Percentiles rank a stretch among this genome's conserved stretches.
Conservation (phyloP, 2,888 invertebrate species). For the Sphinx pinastri region DNA sequence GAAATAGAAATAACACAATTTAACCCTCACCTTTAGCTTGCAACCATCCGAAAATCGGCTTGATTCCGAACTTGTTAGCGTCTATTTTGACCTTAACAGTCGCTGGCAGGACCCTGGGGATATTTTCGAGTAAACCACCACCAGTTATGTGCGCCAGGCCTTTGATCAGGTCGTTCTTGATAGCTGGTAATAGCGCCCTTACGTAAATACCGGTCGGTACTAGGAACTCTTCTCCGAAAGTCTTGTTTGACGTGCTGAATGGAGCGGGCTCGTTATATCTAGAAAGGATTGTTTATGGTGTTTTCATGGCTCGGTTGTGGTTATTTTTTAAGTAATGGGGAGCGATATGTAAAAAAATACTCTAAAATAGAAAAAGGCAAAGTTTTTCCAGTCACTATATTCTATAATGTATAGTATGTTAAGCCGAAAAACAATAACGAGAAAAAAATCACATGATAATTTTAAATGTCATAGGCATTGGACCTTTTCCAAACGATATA, state of each 20-base stretch:
- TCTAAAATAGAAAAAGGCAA: no score
- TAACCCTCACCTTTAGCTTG: constrained; percentile 85
- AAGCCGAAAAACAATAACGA: no score
- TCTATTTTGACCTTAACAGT: constrained; percentile 87
- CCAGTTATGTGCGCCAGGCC: constrained; percentile 97
- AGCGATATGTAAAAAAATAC: no score
- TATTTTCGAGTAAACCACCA: constrained; percentile 95
- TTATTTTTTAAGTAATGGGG: no score
- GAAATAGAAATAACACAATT: no score
- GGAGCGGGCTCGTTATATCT: constrained; percentile 73
- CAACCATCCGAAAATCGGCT: constrained; percentile 95
- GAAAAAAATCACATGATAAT: no score
- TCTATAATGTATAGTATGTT: no score
- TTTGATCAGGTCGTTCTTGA: constrained; percentile 89
- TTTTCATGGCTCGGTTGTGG: no score
- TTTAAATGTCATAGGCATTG: no score
- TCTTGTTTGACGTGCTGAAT: constrained; percentile 65
- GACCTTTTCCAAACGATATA: no score
- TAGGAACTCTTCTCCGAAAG: constrained; percentile 90
- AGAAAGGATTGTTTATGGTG: constrained; percentile 3
- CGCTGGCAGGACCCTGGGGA: constrained; percentile 91
- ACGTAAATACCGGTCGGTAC: constrained; percentile 96
- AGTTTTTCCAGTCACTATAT: no score
- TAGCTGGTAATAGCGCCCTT: constrained; percentile 87
- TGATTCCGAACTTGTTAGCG: constrained; percentile 88